Evolutionary conservation across 2,888 invertebrate genomes (phyloP).

Genomic region (Griposia aprilina): DNA sequence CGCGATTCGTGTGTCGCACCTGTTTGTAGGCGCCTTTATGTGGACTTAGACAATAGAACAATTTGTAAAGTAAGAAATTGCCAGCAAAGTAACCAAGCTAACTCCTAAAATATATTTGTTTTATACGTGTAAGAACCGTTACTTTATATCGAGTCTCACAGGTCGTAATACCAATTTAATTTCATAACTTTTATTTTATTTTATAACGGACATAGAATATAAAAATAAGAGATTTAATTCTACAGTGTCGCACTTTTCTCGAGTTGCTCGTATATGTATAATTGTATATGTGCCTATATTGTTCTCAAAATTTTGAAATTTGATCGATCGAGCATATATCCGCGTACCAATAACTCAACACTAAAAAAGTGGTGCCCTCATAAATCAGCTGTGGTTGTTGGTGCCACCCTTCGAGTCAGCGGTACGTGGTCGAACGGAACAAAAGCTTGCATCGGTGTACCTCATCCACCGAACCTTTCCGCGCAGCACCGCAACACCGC

Average conservation of each 20-base stretch:
- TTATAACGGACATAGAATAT: background rate
- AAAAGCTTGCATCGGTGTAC: background rate
- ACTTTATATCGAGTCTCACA: background rate
- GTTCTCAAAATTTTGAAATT: background rate
- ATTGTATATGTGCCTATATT: background rate
- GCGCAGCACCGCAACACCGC: background rate
- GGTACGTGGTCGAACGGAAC: background rate
- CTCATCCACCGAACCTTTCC: background rate
- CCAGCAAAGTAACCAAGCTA: background rate
- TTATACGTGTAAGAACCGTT: background rate
- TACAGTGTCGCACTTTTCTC: background rate
- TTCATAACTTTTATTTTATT: background rate
- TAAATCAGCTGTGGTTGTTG: background rate
- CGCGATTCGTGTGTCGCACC: no score
- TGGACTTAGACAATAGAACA: background rate
- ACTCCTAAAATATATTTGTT: background rate
- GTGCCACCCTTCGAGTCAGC: background rate
- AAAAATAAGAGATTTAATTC: background rate
- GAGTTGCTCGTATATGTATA: background rate
- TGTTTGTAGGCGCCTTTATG: no score
- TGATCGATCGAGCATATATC: background rate
- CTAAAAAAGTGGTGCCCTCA: background rate
- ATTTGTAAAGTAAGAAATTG: background rate
- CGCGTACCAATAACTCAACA: background rate
- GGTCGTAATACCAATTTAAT: background rate